Evolutionary conservation across 2,797 vertebrate species (phyloP).

Genomic region (Rhinichthys osculus): DNA sequence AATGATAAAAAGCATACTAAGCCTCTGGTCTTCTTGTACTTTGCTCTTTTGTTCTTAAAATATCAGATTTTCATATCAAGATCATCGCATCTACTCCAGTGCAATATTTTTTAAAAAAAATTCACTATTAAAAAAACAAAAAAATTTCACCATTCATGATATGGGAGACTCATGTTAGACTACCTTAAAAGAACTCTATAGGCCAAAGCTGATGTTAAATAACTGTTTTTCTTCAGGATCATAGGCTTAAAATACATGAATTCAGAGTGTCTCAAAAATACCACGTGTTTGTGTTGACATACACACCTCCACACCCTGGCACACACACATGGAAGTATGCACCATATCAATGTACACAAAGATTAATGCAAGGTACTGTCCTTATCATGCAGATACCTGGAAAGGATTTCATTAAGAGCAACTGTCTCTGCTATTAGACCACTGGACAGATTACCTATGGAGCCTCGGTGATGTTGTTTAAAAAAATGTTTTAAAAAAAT

Average conservation of each 20-base stretch:
- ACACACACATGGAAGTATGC: slow-evolving; percentile 9
- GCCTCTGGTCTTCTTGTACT: slow-evolving; percentile 9
- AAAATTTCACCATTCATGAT: no score
- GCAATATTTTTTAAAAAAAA: no score
- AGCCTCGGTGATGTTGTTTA: neutral
- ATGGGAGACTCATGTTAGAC: neutral
- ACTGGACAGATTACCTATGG: neutral
- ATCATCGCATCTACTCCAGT: neutral
- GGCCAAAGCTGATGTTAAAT: slow-evolving; percentile 8
- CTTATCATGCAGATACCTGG: neutral
- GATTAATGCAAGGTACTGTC: neutral
- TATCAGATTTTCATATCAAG: neutral
- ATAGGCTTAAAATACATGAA: slow-evolving; percentile 57
- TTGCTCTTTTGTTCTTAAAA: slow-evolving; percentile 24
- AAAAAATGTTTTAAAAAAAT: neutral
- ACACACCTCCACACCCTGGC: neutral
- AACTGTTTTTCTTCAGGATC: slow-evolving; percentile 39
- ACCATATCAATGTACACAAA: neutral
- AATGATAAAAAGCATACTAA: slow-evolving; percentile 8
- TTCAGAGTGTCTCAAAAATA: neutral
- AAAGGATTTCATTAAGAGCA: neutral
- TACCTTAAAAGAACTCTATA: neutral
- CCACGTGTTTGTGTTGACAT: neutral
- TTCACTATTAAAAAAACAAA: no score
- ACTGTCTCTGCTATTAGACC: neutral